Base-by-base conservation (phyloP, 2,797 vertebrate species). In the Anguilla megastoma region DNA sequence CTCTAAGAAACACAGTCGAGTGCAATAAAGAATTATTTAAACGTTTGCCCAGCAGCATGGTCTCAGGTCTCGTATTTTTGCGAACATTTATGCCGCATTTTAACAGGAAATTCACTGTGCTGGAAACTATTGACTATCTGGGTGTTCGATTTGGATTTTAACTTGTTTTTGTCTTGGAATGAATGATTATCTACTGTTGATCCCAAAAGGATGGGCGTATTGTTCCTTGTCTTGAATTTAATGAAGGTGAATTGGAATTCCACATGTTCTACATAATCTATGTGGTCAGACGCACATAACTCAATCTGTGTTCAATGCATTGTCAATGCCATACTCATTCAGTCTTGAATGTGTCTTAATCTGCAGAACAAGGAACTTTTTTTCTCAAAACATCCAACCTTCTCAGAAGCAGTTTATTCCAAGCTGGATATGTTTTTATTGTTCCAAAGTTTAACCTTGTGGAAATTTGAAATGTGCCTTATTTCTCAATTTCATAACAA, bases 401-500 rank as follows among this genome's bases (percentile, higher is more conserved):
- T 93, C 90, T 91, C 89, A 90, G 94, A 94, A 94, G 91, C 90
- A 93, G 89, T 87, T 76, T 24, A 71, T 71, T 48, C 58, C 50
- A 86, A 71, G 66, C 58, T 69, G 30, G 60, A 74, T 84, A 60
- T 56, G 30, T 84, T 86, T 94, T 95, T 95, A 95, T 93, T 95
- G 95, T 94, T 95, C 96, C 94, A 93, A 95, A 94, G 94, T 94
- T 94, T n/a, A 69, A 94, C 87, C 94, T 94, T 95, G 95, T 95
- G 94, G 69, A 93, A 94, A 94, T 95, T 83, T 56, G 76, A 93
- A 96, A 95, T 95, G 97, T 97, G 97, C 97, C 97, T 97, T 97
- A 97, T 96, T 95, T 97, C 95, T 95, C 94, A 91, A 95, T 95
- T 87, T 87, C 56, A 3, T 86, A 91, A 69, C 79, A 71, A 83